These are phyloP conservation scores for Cosmorhoe ocellata DNA, from an alignment of 2,888 invertebrate genomes.

Conservation along the genomic window DNA sequence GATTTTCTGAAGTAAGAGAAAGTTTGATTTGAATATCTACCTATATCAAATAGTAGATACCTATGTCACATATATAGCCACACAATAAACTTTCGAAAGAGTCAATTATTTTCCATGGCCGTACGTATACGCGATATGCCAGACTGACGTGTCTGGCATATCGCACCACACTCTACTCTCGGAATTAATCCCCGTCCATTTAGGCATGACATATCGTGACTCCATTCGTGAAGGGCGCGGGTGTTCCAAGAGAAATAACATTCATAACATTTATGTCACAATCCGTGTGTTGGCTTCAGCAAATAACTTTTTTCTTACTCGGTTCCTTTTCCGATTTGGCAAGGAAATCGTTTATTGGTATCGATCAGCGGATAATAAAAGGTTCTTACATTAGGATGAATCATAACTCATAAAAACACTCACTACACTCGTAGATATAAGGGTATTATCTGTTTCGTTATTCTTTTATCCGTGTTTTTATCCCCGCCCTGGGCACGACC, in stretches of 20 bases:
- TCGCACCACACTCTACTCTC: constrained; percentile 16
- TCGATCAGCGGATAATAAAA: constrained; percentile 21
- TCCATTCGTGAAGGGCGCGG: constrained; percentile 5
- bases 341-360: constrained; percentile 15
- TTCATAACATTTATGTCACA: constrained; percentile 15
- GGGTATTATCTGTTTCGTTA: constrained; percentile 13
- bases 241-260: constrained; percentile 10
- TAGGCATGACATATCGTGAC: constrained; percentile 17
- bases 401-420: constrained; percentile 5
- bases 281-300: constrained; percentile 11
- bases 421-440: constrained; percentile 6
- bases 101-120: constrained; percentile 17
- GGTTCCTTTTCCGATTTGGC: constrained; percentile 17
- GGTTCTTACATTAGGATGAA: constrained; percentile 9
- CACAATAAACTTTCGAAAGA: constrained; percentile 5
- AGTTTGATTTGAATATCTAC: no score
- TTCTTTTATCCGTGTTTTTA: constrained; percentile 25
- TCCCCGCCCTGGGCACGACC: constrained; percentile 21
- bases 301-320: constrained; percentile 12
- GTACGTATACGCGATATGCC: no score
- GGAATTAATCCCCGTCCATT: constrained; percentile 27
- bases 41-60: no score
- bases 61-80: neutral
- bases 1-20: no score
- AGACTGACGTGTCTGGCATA: constrained; percentile 11